phyloP scores from a whole-genome alignment of 2,888 invertebrate genomes.

The Troglohyphantes excavatus region DNA sequence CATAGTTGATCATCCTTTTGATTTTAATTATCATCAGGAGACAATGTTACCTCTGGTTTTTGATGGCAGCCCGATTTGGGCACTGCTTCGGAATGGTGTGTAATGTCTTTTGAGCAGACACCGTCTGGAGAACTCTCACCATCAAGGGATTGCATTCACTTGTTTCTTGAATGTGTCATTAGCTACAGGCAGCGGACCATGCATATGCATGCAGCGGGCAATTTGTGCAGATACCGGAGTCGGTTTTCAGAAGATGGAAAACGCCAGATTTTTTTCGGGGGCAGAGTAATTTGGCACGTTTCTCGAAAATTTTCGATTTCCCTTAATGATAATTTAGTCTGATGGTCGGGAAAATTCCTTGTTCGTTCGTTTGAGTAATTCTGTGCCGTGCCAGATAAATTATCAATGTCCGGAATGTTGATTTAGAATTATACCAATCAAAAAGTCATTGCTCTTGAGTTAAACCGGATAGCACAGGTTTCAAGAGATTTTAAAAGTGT shows the following conservation, averaged over 20 bases:
- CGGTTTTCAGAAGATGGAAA: not conserved
- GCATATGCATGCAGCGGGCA: not conserved
- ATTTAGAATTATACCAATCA: no score
- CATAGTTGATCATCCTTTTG: not conserved
- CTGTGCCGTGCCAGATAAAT: no score
- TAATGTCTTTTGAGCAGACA: not conserved
- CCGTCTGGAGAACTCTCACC: conserved; percentile 60
- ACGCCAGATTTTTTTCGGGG: not conserved
- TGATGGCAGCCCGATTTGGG: not conserved
- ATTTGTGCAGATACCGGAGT: not conserved
- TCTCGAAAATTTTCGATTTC: conserved; percentile 7
- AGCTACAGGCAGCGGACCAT: conserved; percentile 39
- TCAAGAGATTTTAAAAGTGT: no score
- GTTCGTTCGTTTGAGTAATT: no score
- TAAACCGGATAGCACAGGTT: no score
- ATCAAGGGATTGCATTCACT: conserved; percentile 1
- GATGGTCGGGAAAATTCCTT: no score
- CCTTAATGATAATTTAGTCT: not conserved
- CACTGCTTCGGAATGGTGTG: not conserved
- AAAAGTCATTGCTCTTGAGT: no score
- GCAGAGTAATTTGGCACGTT: conserved; percentile 1
- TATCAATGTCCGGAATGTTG: no score
- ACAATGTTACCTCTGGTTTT: conserved; percentile 46
- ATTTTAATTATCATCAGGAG: conserved; percentile 28
- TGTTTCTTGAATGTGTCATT: conserved; percentile 7